Conservation (phyloP, 2,113 vertebrate genomes). For the Piaya cayana region DNA sequence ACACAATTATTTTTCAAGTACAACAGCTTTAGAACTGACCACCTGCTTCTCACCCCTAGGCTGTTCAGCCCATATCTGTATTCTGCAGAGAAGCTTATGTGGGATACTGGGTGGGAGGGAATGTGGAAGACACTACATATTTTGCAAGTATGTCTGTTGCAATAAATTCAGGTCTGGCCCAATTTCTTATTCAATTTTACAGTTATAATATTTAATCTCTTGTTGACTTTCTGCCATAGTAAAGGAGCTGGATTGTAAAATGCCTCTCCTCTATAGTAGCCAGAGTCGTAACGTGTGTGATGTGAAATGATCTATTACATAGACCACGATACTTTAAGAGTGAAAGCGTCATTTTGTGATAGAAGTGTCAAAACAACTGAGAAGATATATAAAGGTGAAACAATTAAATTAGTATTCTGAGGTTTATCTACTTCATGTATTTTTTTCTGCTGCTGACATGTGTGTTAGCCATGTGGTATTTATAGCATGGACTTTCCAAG, state of each 20-base stretch:
- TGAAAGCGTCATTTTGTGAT: slow-evolving; percentile 46
- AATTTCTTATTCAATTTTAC: not conserved
- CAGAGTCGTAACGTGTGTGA: not conserved
- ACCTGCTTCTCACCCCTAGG: accelerated
- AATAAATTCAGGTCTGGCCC: not conserved
- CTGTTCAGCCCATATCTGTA: not conserved
- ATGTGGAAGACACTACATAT: not conserved
- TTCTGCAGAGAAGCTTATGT: not conserved
- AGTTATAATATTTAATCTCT: not conserved
- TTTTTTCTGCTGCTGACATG: slow-evolving; percentile 7
- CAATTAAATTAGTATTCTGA: slow-evolving; percentile 42
- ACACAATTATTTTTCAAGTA: not conserved
- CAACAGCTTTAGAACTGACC: not conserved
- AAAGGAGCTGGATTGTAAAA: not conserved
- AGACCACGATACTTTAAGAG: not conserved
- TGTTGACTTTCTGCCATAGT: not conserved
- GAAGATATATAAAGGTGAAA: slow-evolving; percentile 43
- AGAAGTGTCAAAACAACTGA: slow-evolving; percentile 21
- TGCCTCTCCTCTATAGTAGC: not conserved
- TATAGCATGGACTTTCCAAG: not conserved
- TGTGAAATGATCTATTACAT: slow-evolving; percentile 18
- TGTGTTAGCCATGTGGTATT: not conserved
- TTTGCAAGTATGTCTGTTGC: not conserved
- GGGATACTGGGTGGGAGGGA: not conserved
- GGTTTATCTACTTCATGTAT: slow-evolving; percentile 11